phyloP scores from a whole-genome alignment of 1,140 invertebrate species.

The Drosophila mojavensis region DNA sequence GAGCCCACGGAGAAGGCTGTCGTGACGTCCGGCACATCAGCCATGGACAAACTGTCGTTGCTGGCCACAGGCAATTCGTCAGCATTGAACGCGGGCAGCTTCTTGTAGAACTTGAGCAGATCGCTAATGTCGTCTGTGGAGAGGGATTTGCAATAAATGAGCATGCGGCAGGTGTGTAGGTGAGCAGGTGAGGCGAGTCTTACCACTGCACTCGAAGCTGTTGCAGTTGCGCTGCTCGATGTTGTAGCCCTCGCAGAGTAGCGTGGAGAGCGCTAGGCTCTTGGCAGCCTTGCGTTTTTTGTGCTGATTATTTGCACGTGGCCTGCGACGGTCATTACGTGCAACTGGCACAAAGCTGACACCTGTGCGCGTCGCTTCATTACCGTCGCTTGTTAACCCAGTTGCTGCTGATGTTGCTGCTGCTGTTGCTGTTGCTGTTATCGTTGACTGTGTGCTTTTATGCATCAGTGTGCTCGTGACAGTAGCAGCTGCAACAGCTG shows the following conservation, averaged over 20 bases:
- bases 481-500: constrained; percentile 19
- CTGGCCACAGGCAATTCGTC: constrained; percentile 46
- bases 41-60: constrained; percentile 21
- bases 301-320: constrained; percentile 70
- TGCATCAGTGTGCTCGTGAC: constrained; percentile 33
- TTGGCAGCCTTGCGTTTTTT: constrained; percentile 73
- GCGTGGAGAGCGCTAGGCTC: constrained; percentile 67
- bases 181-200: constrained; percentile 25
- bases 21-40: constrained; percentile 39
- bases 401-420: background rate
- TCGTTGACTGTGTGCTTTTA: constrained; percentile 43
- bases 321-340: constrained; percentile 57
- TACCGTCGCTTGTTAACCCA: constrained; percentile 63
- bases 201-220: constrained; percentile 81
- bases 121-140: constrained; percentile 78
- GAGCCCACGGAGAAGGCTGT: constrained; percentile 25
- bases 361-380: constrained; percentile 56
- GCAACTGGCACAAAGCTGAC: constrained; percentile 65
- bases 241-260: constrained; percentile 83
- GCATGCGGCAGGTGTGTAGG: background rate
- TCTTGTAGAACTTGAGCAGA: constrained; percentile 81
- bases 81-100: constrained; percentile 45
- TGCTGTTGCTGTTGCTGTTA: constrained; percentile 14
- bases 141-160: background rate
- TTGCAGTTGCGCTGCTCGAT: constrained; percentile 84